Conservation (phyloP, 1,140 invertebrate genomes). For the Pomphorhynchus laevis region DNA sequence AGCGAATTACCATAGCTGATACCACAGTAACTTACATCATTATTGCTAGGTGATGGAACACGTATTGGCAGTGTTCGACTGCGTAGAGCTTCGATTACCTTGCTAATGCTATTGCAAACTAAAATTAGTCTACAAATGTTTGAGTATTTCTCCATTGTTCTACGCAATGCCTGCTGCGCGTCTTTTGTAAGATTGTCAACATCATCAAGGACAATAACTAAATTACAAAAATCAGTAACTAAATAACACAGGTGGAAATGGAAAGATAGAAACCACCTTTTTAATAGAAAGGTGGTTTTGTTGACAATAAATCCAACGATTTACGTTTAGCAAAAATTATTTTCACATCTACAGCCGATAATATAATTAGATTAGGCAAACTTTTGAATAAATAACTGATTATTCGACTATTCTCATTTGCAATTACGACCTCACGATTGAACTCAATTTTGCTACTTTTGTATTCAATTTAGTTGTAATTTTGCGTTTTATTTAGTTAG, state of each 20-base stretch:
- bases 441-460: too few relatives aligned
- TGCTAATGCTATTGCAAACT: constrained; percentile 60
- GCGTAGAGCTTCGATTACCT: constrained; percentile 64
- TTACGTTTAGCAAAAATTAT: too few relatives aligned
- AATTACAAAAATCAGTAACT: constrained; percentile 13
- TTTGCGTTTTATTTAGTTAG: too few relatives aligned
- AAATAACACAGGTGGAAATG: neutral
- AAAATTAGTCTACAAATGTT: constrained; percentile 66
- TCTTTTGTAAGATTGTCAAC: constrained; percentile 79
- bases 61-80: constrained; percentile 63
- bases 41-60: too few relatives aligned
- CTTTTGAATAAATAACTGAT: too few relatives aligned
- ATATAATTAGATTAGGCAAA: too few relatives aligned
- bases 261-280: constrained; percentile 5
- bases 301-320: neutral
- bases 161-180: constrained; percentile 71
- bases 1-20: too few relatives aligned
- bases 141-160: constrained; percentile 98
- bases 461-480: too few relatives aligned
- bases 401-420: too few relatives aligned
- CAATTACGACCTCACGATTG: too few relatives aligned
- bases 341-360: too few relatives aligned
- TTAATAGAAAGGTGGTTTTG: neutral
- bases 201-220: constrained; percentile 63
- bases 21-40: too few relatives aligned